Conservation (phyloP, 2,113 vertebrate species). For the Atlantisia rogersi region DNA sequence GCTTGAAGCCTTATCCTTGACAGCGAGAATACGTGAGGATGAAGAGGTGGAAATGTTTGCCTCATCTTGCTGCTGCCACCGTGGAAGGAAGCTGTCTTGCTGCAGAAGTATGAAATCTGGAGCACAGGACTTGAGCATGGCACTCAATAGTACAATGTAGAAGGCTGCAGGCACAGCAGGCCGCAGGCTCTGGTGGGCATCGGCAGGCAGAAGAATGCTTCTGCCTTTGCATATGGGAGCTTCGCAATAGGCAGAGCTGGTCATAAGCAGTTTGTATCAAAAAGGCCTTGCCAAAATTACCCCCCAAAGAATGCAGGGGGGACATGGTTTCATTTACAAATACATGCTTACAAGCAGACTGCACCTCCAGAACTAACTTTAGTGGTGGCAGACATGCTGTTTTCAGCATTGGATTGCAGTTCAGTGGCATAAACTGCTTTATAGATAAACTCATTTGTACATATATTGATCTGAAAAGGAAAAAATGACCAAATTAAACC, state of each 20-base stretch:
- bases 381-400: neutral
- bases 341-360: neutral
- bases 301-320: neutral
- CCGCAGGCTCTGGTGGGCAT: neutral
- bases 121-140: neutral
- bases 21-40: neutral
- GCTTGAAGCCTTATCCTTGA: neutral
- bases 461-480: neutral
- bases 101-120: neutral
- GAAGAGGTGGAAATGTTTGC: neutral
- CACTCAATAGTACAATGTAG: neutral
- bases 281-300: neutral
- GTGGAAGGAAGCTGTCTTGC: neutral
- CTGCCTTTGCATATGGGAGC: neutral
- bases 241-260: neutral
- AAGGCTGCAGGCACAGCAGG: neutral
- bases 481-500: neutral
- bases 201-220: neutral
- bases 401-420: neutral
- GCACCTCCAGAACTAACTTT: neutral
- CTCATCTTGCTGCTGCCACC: fast-evolving
- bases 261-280: neutral
- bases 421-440: neutral
- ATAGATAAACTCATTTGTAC: neutral
- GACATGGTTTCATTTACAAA: neutral